Evolutionary conservation across 2,113 vertebrate genomes (phyloP).

Genomic region (Tragulus kanchil): DNA sequence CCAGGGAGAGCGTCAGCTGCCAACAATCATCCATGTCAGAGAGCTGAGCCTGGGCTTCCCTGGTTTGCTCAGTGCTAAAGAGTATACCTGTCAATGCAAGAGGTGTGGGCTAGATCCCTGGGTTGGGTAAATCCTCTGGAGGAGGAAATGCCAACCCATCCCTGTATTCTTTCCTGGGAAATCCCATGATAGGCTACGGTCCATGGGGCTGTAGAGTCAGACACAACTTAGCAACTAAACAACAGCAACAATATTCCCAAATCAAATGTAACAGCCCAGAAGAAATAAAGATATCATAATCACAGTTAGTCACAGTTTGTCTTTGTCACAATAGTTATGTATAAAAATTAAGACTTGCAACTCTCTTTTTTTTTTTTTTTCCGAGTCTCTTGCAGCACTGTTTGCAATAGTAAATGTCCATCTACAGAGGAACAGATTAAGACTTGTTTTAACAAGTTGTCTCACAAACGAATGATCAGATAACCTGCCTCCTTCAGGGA

Average conservation of each 20-base stretch:
- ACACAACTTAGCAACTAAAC: not conserved
- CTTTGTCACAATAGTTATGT: slow-evolving; percentile 77
- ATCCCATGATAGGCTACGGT: not conserved
- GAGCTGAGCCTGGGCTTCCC: not conserved
- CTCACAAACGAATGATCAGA: not conserved
- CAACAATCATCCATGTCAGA: too few relatives aligned
- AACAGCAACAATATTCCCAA: not conserved
- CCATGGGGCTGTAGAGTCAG: not conserved
- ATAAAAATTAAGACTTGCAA: slow-evolving; percentile 76
- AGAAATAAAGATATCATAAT: slow-evolving; percentile 70
- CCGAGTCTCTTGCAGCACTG: too few relatives aligned
- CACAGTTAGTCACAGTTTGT: slow-evolving; percentile 75
- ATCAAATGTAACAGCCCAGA: slow-evolving; percentile 36
- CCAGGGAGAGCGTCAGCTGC: not conserved
- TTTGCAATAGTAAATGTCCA: too few relatives aligned
- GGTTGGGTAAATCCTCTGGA: not conserved
- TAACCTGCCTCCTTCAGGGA: not conserved
- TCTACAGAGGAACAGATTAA: too few relatives aligned
- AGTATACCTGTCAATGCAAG: not conserved
- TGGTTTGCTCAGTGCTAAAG: not conserved
- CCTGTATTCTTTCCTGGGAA: not conserved
- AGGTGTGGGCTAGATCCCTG: accelerated
- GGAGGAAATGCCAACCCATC: not conserved
- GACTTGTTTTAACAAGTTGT: not conserved
- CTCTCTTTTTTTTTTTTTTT: slow-evolving; percentile 60